These are phyloP conservation scores for Circaetus cinerascens DNA, from an alignment of 2,113 vertebrate genomes.

Conservation along the genomic window DNA sequence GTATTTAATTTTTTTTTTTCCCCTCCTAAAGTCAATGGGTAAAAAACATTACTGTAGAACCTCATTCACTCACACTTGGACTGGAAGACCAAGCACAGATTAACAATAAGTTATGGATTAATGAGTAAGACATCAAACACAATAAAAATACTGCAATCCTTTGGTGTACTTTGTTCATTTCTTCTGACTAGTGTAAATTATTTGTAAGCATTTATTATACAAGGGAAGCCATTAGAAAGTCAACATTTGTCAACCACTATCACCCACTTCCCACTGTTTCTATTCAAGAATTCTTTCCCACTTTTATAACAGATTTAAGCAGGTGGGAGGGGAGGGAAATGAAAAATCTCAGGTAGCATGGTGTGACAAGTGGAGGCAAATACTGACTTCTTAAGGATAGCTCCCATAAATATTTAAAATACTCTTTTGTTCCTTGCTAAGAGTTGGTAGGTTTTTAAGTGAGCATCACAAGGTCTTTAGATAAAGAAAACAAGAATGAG, in stretches of 20 bases:
- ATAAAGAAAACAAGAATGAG: not conserved
- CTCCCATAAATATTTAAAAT: not conserved
- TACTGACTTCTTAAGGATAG: not conserved
- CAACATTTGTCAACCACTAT: not conserved
- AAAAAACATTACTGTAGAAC: not conserved
- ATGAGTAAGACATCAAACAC: not conserved
- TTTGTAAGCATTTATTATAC: not conserved
- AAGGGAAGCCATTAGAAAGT: not conserved
- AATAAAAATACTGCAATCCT: not conserved
- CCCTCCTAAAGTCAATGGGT: not conserved
- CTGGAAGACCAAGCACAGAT: not conserved
- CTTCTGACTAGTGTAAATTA: not conserved
- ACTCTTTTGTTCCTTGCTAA: not conserved
- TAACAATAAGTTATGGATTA: not conserved
- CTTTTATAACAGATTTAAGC: not conserved
- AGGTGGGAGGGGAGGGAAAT: not conserved
- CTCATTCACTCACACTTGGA: not conserved
- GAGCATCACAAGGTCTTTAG: not conserved
- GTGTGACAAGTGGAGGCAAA: not conserved
- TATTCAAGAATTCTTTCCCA: not conserved
- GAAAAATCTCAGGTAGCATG: not conserved
- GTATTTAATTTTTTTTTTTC: not conserved
- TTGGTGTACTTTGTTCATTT: not conserved
- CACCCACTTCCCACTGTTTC: not conserved
- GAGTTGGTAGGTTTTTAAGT: not conserved